phyloP scores from a whole-genome alignment of 2,888 invertebrate species.

The Heliconius cydno region DNA sequence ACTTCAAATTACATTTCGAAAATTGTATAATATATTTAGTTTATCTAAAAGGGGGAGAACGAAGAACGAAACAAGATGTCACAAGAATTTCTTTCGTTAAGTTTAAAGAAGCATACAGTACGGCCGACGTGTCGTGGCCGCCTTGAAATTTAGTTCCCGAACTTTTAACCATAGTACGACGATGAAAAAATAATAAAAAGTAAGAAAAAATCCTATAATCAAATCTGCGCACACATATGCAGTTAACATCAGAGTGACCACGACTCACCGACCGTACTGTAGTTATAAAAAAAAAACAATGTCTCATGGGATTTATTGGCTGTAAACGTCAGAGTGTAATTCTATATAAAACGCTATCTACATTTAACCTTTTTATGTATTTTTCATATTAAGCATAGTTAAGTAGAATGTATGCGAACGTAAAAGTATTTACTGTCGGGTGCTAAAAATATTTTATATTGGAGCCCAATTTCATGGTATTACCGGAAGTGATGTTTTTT shows the following conservation, averaged over 20 bases:
- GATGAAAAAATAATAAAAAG: no score
- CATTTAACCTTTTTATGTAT: conserved; percentile 2
- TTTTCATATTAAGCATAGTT: conserved; percentile 16
- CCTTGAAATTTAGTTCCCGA: no score
- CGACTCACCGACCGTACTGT: no score
- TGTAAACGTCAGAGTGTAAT: conserved; percentile 10
- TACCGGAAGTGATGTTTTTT: neutral
- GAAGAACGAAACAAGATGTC: neutral
- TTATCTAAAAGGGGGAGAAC: neutral
- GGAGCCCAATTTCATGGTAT: neutral
- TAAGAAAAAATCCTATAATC: no score
- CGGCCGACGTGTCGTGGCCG: no score
- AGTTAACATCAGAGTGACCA: no score
- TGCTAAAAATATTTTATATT: neutral
- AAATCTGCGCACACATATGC: no score
- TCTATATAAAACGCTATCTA: conserved; percentile 7
- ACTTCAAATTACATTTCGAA: neutral
- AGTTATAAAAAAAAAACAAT: neutral
- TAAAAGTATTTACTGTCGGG: conserved; percentile 24
- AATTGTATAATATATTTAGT: neutral
- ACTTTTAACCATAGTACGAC: no score
- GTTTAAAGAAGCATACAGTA: neutral
- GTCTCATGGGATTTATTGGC: neutral
- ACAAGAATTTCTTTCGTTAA: neutral
- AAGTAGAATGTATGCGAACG: conserved; percentile 12